Conservation (phyloP, 1,140 invertebrate species). For the Adelges cooleyi region DNA sequence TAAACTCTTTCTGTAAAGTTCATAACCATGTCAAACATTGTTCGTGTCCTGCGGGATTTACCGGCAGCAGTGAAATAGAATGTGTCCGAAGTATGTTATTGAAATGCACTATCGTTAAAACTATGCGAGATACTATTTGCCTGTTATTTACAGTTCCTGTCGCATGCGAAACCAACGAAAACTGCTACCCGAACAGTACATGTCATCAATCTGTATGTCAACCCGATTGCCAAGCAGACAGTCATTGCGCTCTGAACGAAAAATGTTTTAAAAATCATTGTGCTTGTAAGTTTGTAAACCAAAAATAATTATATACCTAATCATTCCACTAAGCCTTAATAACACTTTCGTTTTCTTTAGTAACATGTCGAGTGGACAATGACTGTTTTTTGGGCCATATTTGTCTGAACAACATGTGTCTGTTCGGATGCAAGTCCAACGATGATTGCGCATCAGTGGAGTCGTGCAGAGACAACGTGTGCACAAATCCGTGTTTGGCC, state of each 20-base stretch:
- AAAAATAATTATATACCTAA: neutral
- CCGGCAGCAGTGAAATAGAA: conserved; percentile 70
- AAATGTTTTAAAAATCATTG: conserved; percentile 72
- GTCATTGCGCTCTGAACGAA: conserved; percentile 80
- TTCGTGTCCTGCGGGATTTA: conserved; percentile 70
- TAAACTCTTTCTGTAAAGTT: conserved; percentile 73
- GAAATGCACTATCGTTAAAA: neutral
- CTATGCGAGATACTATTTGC: neutral
- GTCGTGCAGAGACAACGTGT: conserved; percentile 65
- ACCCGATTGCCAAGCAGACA: conserved; percentile 59
- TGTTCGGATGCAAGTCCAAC: conserved; percentile 72
- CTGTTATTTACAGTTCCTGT: conserved; percentile 51
- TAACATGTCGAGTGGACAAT: conserved; percentile 78
- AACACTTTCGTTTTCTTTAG: conserved; percentile 39
- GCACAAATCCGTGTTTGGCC: conserved; percentile 60
- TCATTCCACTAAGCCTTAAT: neutral
- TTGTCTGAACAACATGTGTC: conserved; percentile 70
- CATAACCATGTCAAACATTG: conserved; percentile 65
- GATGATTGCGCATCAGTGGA: conserved; percentile 75
- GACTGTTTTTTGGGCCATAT: conserved; percentile 84
- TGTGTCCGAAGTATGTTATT: conserved; percentile 65
- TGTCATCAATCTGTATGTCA: conserved; percentile 70
- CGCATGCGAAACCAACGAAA: conserved; percentile 54
- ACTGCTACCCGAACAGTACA: conserved; percentile 55
- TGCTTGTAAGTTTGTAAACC: conserved; percentile 49